Conservation (phyloP, 2,113 vertebrate species). For the Pycnonotus jocosus region DNA sequence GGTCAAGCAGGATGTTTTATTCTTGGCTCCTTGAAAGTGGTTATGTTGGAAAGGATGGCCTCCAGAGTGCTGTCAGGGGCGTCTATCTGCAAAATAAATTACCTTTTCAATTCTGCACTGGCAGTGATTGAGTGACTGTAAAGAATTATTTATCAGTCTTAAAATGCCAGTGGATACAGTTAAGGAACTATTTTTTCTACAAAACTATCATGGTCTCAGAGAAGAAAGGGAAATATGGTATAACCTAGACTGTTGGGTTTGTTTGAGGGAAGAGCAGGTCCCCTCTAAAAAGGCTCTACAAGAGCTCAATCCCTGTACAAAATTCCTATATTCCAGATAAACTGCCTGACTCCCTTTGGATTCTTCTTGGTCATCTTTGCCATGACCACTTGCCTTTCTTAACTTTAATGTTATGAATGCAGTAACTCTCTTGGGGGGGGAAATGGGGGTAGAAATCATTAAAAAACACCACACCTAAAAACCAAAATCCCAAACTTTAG, state of each 20-base stretch:
- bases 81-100: conserved; percentile 47
- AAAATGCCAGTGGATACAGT: conserved; percentile 30
- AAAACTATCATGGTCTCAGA: background rate
- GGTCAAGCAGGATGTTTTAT: background rate
- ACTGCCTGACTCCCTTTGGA: background rate
- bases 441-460: background rate
- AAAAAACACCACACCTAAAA: background rate
- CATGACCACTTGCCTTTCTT: background rate
- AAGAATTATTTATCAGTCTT: conserved; percentile 55
- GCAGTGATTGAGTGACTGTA: conserved; percentile 27
- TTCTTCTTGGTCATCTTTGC: background rate
- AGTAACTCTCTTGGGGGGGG: background rate
- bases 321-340: background rate
- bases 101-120: background rate
- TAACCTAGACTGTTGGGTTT: background rate
- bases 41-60: background rate
- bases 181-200: conserved; percentile 13
- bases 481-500: background rate
- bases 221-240: background rate
- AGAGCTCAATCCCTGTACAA: background rate
- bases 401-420: background rate
- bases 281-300: background rate
- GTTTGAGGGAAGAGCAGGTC: background rate
- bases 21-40: background rate
- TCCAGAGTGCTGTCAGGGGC: conserved; percentile 3